Base-by-base conservation (phyloP, 1,140 invertebrate species). In the Procambarus clarkii region DNA sequence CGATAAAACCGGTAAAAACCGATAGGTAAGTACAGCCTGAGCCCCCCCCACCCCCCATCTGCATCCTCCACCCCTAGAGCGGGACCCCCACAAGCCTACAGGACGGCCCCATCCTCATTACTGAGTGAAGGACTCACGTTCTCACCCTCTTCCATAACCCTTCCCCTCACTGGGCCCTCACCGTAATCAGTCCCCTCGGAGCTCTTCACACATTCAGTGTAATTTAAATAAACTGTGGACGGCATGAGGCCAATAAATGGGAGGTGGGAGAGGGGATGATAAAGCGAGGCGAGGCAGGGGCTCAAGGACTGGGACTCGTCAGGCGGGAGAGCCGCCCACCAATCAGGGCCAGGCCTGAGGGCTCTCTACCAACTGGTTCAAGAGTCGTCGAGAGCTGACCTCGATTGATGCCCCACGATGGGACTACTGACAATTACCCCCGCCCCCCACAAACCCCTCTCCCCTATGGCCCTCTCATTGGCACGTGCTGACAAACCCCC, bases 221-320 rank as follows among this genome's bases (percentile, higher is more conserved):
- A 48, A 79, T 79, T 79, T 76, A 86, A 86, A 76, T 64, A 76
- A 86, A 76, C 71, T 50, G 69, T 2, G 21, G 64, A 34, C 69
- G 13, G 13, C 83, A 76, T 76, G 83, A 76, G n/a, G 83, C 83
- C 83, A 86, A 76, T 86, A 24, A 74, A 74, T 24, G 69, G 60
- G 13, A 69, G 64, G 21, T 18, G 21, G 64, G 64, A 69, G 13
- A 69, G 4, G 15, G 64, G 4, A 69, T 21, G 15, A 69, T 3
- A 46, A 60, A 85, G 60, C 45, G 54, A 74, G n/a, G 82, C 48
- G 24, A 18, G 7, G 76, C 34, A 21, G 71, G 48, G 46, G 48
- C 11, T 46, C n/a, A n/a, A 15, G 18, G 46, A 3, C 11, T 13
- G 50, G 74, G 45, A 46, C 21, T 34, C 34, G 83, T 44, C 18